Evolutionary conservation across 1,140 invertebrate genomes (phyloP), one percentile per base, ranked within the genome.

Genomic region (Rhopalosiphum padi): DNA sequence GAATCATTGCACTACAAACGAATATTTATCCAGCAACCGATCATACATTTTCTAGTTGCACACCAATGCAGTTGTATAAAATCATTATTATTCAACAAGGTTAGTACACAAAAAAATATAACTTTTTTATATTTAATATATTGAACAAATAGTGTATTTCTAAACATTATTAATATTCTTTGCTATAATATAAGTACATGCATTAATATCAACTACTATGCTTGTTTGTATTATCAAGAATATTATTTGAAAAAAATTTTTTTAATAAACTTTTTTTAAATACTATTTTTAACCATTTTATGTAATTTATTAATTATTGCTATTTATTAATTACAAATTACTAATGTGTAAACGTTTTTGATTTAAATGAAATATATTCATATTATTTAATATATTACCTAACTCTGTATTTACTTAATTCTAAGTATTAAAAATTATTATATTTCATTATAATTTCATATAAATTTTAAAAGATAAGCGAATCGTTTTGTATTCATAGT

Each of bases 31-130:
- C 90, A 5, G n/a, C 30, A 23, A 83, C 68, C n/a, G 68, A 48
- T 83, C 68, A 91, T n/a, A 91, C 55, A 51, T 82, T 51, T 83
- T 51, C 90, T 23, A 37, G 90, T 68, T 48, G 90, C 41, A 41
- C 90, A 91, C 46, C 68, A 91, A 91, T 91, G 90, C 68, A 25
- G 90, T 91, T 91, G 60, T 83, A 91, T 51, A 83, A 91, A 91
- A 25, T 35, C 35, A 83, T n/a, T 43, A 51, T 83, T 91, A 51
- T 51, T 51, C 90, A 5, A 48, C n/a, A 91, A 77, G 90, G 90
- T 91, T 60, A 82, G 90, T 87, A 87, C 1, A 30, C 23, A 25
- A 46, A 9, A 1, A 37, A 37, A 85, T 35, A 18, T 22, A 83
- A 83, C 77, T 21, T 83, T 77, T 77, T 77, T 77, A 77, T 77